These are phyloP conservation scores for Chloromyia formosa DNA, from an alignment of 2,888 invertebrate genomes.

Conservation along the genomic window DNA sequence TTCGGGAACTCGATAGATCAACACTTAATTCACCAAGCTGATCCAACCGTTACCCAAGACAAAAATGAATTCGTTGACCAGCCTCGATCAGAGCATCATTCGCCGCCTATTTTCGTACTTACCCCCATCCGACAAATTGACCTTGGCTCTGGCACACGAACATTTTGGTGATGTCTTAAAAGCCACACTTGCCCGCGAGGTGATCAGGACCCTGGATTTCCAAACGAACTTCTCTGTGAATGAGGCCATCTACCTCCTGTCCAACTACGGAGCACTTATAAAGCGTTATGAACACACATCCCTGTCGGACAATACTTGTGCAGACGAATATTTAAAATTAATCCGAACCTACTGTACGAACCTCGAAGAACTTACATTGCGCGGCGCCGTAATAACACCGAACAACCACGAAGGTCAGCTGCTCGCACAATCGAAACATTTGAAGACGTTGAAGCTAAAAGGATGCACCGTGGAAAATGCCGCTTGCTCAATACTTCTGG, in stretches of 20 bases:
- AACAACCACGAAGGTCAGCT: neutral
- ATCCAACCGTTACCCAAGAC: too few species aligned
- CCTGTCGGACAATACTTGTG: neutral
- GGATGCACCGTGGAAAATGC: neutral
- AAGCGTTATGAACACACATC: neutral
- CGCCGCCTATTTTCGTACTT: neutral
- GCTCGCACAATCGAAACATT: neutral
- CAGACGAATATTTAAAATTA: neutral
- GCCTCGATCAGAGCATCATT: neutral
- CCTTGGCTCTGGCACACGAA: neutral
- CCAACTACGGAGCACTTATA: neutral
- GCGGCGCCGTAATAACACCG: neutral
- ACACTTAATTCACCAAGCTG: too few species aligned
- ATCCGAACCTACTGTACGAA: neutral
- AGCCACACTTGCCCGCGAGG: neutral
- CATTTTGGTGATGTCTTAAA: neutral
- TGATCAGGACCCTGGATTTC: neutral
- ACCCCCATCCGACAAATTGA: constrained; percentile 2
- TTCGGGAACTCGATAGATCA: too few species aligned
- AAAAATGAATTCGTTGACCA: neutral
- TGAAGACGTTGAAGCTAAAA: neutral
- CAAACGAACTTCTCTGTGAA: neutral
- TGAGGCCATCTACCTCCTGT: neutral
- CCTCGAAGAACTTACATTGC: neutral
- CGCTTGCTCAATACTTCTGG: neutral